phyloP scores from a whole-genome alignment of 2,113 vertebrate genomes.

The Galeopterus variegatus region DNA sequence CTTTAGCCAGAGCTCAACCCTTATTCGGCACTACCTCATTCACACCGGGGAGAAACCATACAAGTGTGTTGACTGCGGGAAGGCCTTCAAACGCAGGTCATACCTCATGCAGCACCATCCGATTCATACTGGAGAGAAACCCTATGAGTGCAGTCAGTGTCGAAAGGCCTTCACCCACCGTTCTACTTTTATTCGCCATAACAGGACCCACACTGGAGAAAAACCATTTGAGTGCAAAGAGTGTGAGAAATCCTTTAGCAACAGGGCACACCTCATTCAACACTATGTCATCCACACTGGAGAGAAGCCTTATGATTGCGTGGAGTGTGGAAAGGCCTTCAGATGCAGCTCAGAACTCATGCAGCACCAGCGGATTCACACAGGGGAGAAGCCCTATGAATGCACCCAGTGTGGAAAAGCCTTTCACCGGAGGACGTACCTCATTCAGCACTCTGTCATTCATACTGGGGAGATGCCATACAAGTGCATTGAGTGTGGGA shows the following conservation, averaged over 20 bases:
- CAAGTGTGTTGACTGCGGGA: slow-evolving; percentile 65
- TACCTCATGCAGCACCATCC: slow-evolving; percentile 75
- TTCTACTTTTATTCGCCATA: slow-evolving; percentile 77
- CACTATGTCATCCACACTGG: slow-evolving; percentile 71
- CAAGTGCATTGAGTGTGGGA: slow-evolving; percentile 12
- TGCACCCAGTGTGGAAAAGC: slow-evolving; percentile 75
- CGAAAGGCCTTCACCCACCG: slow-evolving; percentile 76
- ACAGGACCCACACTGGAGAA: slow-evolving; percentile 79
- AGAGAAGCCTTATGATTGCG: slow-evolving; percentile 61
- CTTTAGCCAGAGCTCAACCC: slow-evolving; percentile 80
- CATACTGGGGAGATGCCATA: slow-evolving; percentile 20
- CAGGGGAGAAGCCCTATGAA: slow-evolving; percentile 62
- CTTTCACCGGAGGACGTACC: slow-evolving; percentile 73
- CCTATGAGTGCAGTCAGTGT: slow-evolving; percentile 63
- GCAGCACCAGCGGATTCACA: slow-evolving; percentile 73
- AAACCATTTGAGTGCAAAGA: slow-evolving; percentile 78
- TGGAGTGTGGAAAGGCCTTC: slow-evolving; percentile 68
- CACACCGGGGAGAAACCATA: slow-evolving; percentile 74
- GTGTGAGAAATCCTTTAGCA: slow-evolving; percentile 77
- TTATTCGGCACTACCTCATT: slow-evolving; percentile 75
- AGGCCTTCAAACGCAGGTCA: slow-evolving; percentile 76
- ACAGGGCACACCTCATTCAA: slow-evolving; percentile 73
- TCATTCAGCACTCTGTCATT: slow-evolving; percentile 68
- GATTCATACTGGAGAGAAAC: slow-evolving; percentile 62
- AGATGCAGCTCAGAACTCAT: slow-evolving; percentile 50